A percentile compares a stretch with the other conserved stretches of the same genome.
These are phyloP conservation scores for Myiotriccus ornatus DNA, from an alignment of 2,797 vertebrate genomes.

Conservation along the genomic window DNA sequence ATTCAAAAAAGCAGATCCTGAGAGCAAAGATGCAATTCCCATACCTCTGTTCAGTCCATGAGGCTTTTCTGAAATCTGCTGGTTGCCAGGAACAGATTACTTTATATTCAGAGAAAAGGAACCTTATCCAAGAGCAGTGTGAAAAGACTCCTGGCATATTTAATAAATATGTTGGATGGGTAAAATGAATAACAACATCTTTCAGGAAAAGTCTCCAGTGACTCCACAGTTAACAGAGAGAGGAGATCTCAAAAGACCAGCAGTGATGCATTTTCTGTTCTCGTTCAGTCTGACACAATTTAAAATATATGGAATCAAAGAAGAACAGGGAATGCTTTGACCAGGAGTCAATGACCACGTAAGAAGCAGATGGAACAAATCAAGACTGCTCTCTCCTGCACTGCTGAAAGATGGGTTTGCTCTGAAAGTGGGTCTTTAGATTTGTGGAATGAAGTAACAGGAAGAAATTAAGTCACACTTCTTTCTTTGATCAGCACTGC, in stretches of 20 bases:
- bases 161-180: background rate
- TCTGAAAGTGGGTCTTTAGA: background rate
- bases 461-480: background rate
- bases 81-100: background rate
- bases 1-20: background rate
- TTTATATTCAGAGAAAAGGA: background rate
- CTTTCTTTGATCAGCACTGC: background rate
- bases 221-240: background rate
- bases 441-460: background rate
- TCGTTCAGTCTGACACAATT: background rate
- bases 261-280: background rate
- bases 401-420: background rate
- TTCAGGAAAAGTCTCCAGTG: background rate
- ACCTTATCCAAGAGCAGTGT: background rate
- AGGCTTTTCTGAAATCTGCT: background rate
- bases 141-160: background rate
- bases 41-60: background rate
- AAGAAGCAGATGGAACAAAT: background rate
- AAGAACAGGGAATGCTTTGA: background rate
- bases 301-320: accelerated
- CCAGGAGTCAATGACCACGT: background rate
- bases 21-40: background rate
- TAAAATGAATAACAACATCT: background rate
- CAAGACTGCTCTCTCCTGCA: background rate
- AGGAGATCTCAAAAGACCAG: background rate